Evolutionary conservation across 2,113 vertebrate species (phyloP), one percentile per base, ranked within the genome.

Genomic region (Rhynchomys soricoides): DNA sequence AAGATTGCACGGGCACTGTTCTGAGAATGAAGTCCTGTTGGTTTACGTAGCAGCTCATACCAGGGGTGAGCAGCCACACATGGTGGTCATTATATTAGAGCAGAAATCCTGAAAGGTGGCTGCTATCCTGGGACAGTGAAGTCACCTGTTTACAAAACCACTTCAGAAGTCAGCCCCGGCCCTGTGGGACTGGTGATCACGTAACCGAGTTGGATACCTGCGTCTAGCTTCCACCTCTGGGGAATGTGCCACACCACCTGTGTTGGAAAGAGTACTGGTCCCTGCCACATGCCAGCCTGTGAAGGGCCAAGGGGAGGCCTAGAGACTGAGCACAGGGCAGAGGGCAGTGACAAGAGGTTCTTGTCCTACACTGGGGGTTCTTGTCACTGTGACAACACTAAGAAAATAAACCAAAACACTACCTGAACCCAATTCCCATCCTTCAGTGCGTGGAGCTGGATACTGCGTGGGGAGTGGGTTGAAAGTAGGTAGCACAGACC

Each of bases 1-100:
- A 99, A 99, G 96, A 98, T 99, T 57, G 99, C 99, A 26, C 94
- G 95, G 59, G 97, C 97, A 37, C 96, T 98, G 89, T 98, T 98
- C 95, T 98, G 96, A 98, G n/a, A 75, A 88, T 5, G 92, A 85
- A 68, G 64, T 64, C 64, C 22, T 64, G 1, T 45, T 73, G 48
- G 71, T 59, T 91, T 79, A 45, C 43, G 57, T 12, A 62, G 87
- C 59, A 86, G 86, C 40, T 82, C 68, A 34, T 55, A 59, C 45
- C 79, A 50, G 88, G 81, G 19, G 86, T 73, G 85, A 94, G 82
- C 40, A 57, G 75, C 86, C 92, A 57, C 57, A 59, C 90, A 29
- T 7, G 71, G 86, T 40, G 64, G 75, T 52, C 21, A 34, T 83
- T 19, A 3, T 86, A 66, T 1, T 37, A 68, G 45, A 66, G 96